phyloP scores from a whole-genome alignment of 2,113 vertebrate genomes.

The Myiagra hebetior region DNA sequence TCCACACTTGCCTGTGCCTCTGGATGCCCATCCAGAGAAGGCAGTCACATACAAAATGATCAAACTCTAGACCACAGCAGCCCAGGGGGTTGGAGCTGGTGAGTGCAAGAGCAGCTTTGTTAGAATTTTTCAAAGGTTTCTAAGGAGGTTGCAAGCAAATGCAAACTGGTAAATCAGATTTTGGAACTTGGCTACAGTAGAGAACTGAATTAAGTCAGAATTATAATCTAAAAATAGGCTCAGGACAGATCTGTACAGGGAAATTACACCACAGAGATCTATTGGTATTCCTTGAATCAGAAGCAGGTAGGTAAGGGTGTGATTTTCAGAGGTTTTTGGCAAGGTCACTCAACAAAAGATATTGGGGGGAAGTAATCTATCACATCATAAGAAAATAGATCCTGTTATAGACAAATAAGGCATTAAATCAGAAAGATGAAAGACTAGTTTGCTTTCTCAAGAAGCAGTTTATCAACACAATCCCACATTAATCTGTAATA shows the following conservation, averaged over 20 bases:
- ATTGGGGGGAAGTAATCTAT: not conserved
- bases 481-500: not conserved
- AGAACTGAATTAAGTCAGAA: not conserved
- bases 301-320: not conserved
- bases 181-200: not conserved
- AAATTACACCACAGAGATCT: not conserved
- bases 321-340: not conserved
- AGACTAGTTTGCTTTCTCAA: not conserved
- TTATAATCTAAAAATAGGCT: not conserved
- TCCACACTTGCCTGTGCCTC: not conserved
- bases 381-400: not conserved
- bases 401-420: not conserved
- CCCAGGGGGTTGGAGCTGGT: fast-evolving
- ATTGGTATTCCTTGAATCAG: not conserved
- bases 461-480: not conserved
- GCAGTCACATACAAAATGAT: not conserved
- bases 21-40: not conserved
- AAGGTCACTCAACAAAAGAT: not conserved
- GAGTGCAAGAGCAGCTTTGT: not conserved
- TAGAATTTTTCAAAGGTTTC: not conserved
- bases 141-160: not conserved
- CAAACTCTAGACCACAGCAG: not conserved
- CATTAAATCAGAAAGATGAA: not conserved
- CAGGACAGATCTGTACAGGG: not conserved
- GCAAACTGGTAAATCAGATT: not conserved